Evolutionary conservation across 2,113 vertebrate genomes (phyloP).

Genomic region (Poeciliopsis prolifica): DNA sequence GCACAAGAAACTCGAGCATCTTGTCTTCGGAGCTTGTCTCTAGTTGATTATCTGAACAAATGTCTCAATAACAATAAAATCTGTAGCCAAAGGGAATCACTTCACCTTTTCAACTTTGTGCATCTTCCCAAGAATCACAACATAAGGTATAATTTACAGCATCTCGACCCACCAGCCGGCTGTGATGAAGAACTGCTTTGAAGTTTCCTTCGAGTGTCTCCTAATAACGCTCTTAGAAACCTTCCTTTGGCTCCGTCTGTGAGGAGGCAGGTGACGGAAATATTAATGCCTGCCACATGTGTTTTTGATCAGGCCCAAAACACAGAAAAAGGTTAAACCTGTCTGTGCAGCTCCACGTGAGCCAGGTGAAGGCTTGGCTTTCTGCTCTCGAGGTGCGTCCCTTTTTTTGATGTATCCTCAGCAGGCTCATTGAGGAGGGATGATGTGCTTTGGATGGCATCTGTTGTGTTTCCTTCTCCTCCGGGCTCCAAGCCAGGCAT

Average conservation of each 20-base stretch:
- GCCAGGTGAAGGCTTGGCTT: conserved; percentile 30
- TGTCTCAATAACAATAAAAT: conserved; percentile 21
- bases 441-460: conserved; percentile 67
- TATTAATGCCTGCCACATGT: conserved; percentile 19
- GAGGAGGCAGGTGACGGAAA: conserved; percentile 45
- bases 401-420: conserved; percentile 38
- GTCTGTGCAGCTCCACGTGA: conserved; percentile 9
- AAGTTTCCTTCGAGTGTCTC: conserved; percentile 52
- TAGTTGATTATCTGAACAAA: not conserved
- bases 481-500: conserved; percentile 67
- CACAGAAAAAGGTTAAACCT: conserved; percentile 2
- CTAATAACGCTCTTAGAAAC: conserved; percentile 76
- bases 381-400: conserved; percentile 19
- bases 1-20: conserved; percentile 5
- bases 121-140: conserved; percentile 21
- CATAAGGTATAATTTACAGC: conserved; percentile 63
- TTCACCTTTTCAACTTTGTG: conserved; percentile 53
- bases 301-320: conserved; percentile 18
- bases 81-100: not conserved
- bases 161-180: conserved; percentile 58
- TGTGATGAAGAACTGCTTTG: conserved; percentile 63
- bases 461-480: conserved; percentile 68
- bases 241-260: conserved; percentile 37
- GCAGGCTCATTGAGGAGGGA: conserved; percentile 44
- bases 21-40: conserved; percentile 18